phyloP scores from a whole-genome alignment of 1,140 invertebrate genomes.

The Hetaerina americana region DNA sequence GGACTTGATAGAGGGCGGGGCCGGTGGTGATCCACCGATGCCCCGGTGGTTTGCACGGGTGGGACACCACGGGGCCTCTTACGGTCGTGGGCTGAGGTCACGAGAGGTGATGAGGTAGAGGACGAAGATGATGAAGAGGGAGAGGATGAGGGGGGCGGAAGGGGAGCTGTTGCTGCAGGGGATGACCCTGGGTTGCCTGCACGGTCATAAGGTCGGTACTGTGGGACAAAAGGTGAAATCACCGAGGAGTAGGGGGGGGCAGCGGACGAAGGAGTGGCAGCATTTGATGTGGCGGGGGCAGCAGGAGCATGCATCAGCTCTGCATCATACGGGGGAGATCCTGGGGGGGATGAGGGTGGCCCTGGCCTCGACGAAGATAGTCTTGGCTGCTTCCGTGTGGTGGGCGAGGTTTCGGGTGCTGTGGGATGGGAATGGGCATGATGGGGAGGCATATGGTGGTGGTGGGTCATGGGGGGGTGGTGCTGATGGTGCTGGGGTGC shows the following conservation, averaged over 20 bases:
- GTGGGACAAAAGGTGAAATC: slow-evolving; percentile 29
- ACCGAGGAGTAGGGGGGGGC: slow-evolving; percentile 29
- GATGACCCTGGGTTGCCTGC: slow-evolving; percentile 16
- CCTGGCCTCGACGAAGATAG: slow-evolving; percentile 6
- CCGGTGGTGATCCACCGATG: background rate
- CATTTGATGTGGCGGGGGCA: slow-evolving; percentile 6
- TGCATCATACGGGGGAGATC: background rate
- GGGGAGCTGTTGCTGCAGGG: slow-evolving; percentile 28
- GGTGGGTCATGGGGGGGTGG: slow-evolving; percentile 4
- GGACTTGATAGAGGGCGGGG: background rate
- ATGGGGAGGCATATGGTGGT: background rate
- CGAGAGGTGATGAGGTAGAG: slow-evolving; percentile 23
- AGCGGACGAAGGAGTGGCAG: slow-evolving; percentile 24
- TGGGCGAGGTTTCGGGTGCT: slow-evolving; percentile 8
- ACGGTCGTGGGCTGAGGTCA: slow-evolving; percentile 17
- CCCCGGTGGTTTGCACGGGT: slow-evolving; percentile 6
- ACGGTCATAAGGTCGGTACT: slow-evolving; percentile 13
- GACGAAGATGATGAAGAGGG: slow-evolving; percentile 22
- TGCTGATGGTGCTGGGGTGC: slow-evolving; percentile 29
- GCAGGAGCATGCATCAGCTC: background rate
- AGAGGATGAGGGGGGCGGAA: slow-evolving; percentile 34
- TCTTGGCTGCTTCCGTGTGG: slow-evolving; percentile 19
- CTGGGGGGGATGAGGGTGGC: background rate
- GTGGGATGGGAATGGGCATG: background rate
- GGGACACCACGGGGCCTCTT: slow-evolving; percentile 10